Evolutionary conservation across 2,797 vertebrate species (phyloP), one percentile per base, ranked within the genome.

Genomic region (Molossus alvarezi): DNA sequence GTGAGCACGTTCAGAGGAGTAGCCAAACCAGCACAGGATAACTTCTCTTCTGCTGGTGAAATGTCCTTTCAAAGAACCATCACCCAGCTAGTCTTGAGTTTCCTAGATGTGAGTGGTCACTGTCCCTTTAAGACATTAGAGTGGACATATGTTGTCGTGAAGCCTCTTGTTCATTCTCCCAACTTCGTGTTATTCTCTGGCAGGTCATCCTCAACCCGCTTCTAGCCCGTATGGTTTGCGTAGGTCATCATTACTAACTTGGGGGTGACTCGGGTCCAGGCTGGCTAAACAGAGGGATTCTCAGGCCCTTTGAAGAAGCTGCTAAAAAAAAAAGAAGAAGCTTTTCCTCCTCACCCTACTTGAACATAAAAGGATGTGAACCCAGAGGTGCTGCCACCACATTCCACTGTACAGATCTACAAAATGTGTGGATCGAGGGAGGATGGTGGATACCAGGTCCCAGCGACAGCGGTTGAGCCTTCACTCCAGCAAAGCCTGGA

Each of bases 41-140:
- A 18, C 11, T 73, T 85, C 67, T 69, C 53, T 75, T 82, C 67
- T 27, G 12, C 41, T 80, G 9, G 41, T 88, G 88, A 94, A 91
- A 92, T 55, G 62, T 14, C 27, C 53, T 85, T 87, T 77, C 62
- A 23, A 57, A 81, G 77, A 93, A 62, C 23, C 81, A 51, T n/a
- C 45, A 64, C 10, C 18, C 18, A 33, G n/a, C 15, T 55, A 48
- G 69, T 18, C 37, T 55, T 58, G 62, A 84, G 55, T 21, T 81
- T 84, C 51, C 60, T 53, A 64, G 62, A 81, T 45, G 29, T 81
- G 21, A 73, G 15, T 17, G 15, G 45, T 18, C 45, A 69, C 29
- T 64, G 41, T 65, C 48, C 65, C 37, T 29, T 84, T 85, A 55
- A 75, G 81, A 75, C 14, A 15, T 12, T 17, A 17, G 55, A 17